A percentile compares a stretch with the other conserved stretches of the same genome.
Evolutionary conservation across 2,113 vertebrate species (phyloP).

Genomic region (Amblyornis subalaris): DNA sequence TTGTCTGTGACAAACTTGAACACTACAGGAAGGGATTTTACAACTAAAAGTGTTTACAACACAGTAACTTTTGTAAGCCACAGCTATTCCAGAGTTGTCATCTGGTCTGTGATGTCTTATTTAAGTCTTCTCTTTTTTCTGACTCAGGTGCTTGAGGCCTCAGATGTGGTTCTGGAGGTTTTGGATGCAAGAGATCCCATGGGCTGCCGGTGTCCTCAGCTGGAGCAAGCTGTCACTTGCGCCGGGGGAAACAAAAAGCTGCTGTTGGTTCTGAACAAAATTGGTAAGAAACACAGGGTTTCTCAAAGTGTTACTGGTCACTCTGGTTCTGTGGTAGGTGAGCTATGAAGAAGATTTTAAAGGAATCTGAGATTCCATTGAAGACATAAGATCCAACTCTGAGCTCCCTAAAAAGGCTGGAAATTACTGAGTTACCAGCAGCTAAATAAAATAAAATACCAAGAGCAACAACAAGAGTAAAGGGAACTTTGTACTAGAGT

Average conservation of each 20-base stretch:
- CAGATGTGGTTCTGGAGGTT: slow-evolving; percentile 88
- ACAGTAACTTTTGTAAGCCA: background rate
- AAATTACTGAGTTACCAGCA: background rate
- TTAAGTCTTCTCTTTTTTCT: background rate
- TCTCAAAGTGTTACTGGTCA: background rate
- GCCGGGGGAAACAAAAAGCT: slow-evolving; percentile 81
- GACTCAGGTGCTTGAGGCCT: slow-evolving; percentile 84
- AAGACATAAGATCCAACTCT: slow-evolving; percentile 81
- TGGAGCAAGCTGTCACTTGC: slow-evolving; percentile 81
- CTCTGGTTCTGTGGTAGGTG: background rate
- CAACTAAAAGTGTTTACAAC: background rate
- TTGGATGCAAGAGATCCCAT: slow-evolving; percentile 95
- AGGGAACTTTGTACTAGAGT: background rate
- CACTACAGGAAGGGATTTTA: background rate
- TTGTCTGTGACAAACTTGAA: background rate
- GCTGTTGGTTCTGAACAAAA: slow-evolving; percentile 89
- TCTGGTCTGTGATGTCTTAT: background rate
- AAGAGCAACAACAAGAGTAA: background rate
- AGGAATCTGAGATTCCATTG: slow-evolving; percentile 63
- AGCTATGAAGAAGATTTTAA: slow-evolving; percentile 70
- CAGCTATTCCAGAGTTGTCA: background rate
- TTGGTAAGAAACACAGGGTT: slow-evolving; percentile 73
- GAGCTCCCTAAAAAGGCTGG: slow-evolving; percentile 54
- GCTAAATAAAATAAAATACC: background rate
- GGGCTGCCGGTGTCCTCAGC: slow-evolving; percentile 88